Conservation (phyloP, 1,140 invertebrate species). For the Subanguina moxae region DNA sequence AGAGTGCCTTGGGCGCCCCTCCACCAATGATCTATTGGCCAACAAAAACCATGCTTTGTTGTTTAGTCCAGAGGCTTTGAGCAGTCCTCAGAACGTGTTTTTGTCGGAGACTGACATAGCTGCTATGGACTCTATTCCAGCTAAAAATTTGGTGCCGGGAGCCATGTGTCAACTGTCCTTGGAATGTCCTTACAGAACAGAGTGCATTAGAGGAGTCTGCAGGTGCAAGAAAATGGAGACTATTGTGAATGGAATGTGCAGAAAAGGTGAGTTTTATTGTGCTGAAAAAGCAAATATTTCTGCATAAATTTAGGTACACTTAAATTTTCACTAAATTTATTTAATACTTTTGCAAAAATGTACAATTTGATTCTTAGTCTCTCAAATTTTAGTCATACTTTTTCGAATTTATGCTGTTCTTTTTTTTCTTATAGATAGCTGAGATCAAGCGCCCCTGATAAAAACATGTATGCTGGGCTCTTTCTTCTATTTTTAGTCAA, state of each 20-base stretch:
- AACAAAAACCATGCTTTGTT: constrained; percentile 16
- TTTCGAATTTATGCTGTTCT: too few species aligned
- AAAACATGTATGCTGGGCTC: too few species aligned
- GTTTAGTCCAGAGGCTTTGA: constrained; percentile 25
- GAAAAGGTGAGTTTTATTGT: constrained; percentile 29
- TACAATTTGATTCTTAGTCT: too few species aligned
- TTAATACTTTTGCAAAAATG: too few species aligned
- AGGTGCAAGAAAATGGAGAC: constrained; percentile 36
- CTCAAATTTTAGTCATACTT: too few species aligned
- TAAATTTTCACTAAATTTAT: too few species aligned
- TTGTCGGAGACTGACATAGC: background rate
- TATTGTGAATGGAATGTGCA: constrained; percentile 44
- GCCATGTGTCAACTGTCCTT: constrained; percentile 36
- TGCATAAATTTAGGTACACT: too few species aligned
- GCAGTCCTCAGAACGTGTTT: background rate
- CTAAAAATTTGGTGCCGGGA: constrained; percentile 30
- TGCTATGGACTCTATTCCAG: constrained; percentile 10
- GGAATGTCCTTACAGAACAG: constrained; percentile 44
- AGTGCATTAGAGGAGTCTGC: constrained; percentile 43
- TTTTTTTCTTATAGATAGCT: too few species aligned
- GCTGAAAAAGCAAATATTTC: too few species aligned
- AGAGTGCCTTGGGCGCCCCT: constrained; percentile 30
- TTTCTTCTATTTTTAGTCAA: too few species aligned
- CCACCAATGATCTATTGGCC: background rate
- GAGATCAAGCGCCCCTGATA: too few species aligned